Conservation (phyloP, 1,140 invertebrate species). For the Halesus radiatus region DNA sequence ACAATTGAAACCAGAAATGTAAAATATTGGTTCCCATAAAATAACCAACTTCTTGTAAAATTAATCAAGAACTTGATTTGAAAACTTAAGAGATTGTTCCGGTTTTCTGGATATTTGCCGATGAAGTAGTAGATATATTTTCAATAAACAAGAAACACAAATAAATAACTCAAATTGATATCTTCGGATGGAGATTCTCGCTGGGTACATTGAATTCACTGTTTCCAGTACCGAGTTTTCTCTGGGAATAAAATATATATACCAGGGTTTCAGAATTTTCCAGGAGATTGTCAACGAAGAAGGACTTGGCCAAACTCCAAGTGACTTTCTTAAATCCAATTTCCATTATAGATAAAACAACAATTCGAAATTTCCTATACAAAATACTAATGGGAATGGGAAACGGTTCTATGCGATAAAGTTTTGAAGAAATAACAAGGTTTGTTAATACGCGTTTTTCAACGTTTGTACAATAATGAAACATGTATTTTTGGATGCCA, state of each 20-base stretch:
- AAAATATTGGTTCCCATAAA: not conserved
- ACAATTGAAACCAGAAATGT: no score
- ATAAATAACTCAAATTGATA: slow-evolving; percentile 38
- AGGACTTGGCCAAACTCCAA: slow-evolving; percentile 29
- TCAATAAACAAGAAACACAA: slow-evolving; percentile 26
- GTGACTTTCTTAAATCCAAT: slow-evolving; percentile 44
- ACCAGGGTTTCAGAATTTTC: not conserved
- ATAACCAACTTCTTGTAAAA: not conserved
- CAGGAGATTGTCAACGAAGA: slow-evolving; percentile 16
- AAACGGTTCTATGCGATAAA: not conserved
- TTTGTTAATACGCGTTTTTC: not conserved
- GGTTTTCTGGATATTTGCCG: slow-evolving; percentile 1
- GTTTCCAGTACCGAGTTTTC: not conserved
- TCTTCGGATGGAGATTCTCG: slow-evolving; percentile 8
- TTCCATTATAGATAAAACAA: slow-evolving; percentile 42
- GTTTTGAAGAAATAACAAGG: not conserved
- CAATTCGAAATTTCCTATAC: not conserved
- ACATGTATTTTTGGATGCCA: not conserved
- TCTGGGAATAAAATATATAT: no score
- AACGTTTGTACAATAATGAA: not conserved
- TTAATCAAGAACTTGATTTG: slow-evolving; percentile 14
- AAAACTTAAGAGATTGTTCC: not conserved
- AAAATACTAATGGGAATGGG: slow-evolving; percentile 1
- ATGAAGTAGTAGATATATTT: slow-evolving; percentile 8
- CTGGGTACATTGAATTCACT: no score